Conservation (phyloP, 1,140 invertebrate genomes). For the Ceratina calcarata region DNA sequence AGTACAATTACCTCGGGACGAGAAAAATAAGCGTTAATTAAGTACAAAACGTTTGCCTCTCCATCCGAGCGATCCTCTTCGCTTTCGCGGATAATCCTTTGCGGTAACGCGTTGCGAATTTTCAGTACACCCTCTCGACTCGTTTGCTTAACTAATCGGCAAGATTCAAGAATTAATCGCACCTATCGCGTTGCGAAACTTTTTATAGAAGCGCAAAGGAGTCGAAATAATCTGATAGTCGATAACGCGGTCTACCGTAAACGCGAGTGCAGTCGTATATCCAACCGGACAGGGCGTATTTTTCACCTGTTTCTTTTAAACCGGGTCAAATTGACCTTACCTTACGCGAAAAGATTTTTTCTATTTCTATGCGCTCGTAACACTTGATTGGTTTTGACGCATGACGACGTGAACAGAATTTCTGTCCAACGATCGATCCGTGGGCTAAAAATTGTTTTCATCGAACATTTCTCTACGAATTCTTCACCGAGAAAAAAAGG, state of each 20-base stretch:
- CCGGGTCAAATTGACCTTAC: slow-evolving; percentile 1
- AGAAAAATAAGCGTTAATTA: slow-evolving; percentile 1
- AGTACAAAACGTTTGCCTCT: background rate
- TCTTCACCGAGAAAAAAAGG: background rate
- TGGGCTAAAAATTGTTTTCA: too few relatives aligned
- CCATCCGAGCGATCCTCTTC: background rate
- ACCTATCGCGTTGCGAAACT: background rate
- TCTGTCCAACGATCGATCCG: too few relatives aligned
- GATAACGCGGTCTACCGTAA: background rate
- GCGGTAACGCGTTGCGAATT: background rate
- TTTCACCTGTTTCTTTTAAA: slow-evolving; percentile 22
- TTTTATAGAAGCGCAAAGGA: background rate
- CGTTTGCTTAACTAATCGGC: background rate
- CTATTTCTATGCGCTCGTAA: background rate
- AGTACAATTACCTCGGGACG: background rate
- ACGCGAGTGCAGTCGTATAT: slow-evolving; percentile 3
- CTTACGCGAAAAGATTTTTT: slow-evolving; percentile 1
- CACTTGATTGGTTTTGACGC: too few relatives aligned
- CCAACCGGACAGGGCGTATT: background rate
- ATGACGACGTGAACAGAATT: too few relatives aligned
- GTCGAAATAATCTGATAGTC: slow-evolving; percentile 17
- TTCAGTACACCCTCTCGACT: background rate
- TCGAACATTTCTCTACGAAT: background rate
- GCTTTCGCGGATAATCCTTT: background rate
- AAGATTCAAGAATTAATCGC: too few relatives aligned